Evolutionary conservation across 2,797 vertebrate genomes (phyloP).

Genomic region (Poecile montanus): DNA sequence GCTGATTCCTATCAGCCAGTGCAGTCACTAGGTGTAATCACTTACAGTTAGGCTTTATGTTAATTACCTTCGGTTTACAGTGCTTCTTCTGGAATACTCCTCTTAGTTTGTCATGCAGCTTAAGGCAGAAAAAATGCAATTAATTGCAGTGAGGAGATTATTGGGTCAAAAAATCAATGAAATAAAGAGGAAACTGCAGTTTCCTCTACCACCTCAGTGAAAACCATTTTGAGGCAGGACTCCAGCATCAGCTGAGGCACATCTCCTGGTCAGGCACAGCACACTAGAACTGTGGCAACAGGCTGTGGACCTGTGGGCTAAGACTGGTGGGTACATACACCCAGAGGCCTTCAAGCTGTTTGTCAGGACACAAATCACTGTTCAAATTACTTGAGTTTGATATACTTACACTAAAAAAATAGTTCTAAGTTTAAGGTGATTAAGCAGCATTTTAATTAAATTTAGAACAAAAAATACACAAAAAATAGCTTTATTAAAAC

Average conservation of each 20-base stretch:
- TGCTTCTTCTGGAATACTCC: neutral
- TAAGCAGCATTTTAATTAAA: neutral
- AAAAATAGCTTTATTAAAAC: neutral
- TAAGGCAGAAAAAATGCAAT: neutral
- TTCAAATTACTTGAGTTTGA: neutral
- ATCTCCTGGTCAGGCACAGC: neutral
- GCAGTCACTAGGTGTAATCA: neutral
- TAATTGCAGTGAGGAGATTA: neutral
- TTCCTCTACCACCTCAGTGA: neutral
- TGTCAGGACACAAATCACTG: neutral
- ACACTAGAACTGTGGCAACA: neutral
- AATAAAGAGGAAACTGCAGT: neutral
- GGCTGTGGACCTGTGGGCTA: accelerated
- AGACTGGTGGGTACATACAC: neutral
- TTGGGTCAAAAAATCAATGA: neutral
- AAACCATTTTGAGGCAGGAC: neutral
- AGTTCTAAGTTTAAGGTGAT: neutral
- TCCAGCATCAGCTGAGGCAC: neutral
- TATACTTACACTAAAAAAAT: neutral
- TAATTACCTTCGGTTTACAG: neutral
- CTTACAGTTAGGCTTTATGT: neutral
- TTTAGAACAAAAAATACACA: neutral
- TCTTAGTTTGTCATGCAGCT: neutral
- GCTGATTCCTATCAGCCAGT: neutral
- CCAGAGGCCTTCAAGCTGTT: neutral